Evolutionary conservation across 2,888 invertebrate genomes (phyloP).

Genomic region (Chorisops tibialis): DNA sequence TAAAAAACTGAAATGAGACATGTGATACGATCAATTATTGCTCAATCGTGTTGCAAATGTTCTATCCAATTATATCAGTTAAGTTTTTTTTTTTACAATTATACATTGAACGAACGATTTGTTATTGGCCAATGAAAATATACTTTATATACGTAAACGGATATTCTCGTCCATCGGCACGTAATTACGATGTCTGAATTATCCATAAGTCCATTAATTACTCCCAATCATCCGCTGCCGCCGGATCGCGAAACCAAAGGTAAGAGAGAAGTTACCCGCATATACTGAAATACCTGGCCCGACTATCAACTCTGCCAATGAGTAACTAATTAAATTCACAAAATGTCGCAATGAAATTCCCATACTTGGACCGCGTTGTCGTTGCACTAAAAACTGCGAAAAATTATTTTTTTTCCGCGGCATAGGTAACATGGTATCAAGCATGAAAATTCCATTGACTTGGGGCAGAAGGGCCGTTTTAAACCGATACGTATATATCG

Average conservation of each 20-base stretch:
- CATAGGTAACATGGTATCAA: constrained; percentile 3
- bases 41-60: no score
- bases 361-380: constrained; percentile 25
- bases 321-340: constrained; percentile 31
- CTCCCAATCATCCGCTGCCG: constrained; percentile 12
- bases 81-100: no score
- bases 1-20: no score
- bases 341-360: constrained; percentile 31
- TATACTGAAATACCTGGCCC: constrained; percentile 1
- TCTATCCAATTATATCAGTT: no score
- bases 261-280: background rate
- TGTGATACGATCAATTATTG: no score
- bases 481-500: background rate
- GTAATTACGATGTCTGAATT: constrained; percentile 24
- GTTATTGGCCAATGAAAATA: no score
- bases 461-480: background rate
- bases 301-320: constrained; percentile 25
- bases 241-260: background rate
- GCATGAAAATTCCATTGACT: constrained; percentile 11
- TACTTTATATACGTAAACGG: no score
- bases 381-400: constrained; percentile 27
- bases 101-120: no score
- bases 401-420: constrained; percentile 25
- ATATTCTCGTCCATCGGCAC: background rate
- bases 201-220: constrained; percentile 26